phyloP scores from a whole-genome alignment of 2,888 invertebrate genomes.

The Mallateleia sp. region DNA sequence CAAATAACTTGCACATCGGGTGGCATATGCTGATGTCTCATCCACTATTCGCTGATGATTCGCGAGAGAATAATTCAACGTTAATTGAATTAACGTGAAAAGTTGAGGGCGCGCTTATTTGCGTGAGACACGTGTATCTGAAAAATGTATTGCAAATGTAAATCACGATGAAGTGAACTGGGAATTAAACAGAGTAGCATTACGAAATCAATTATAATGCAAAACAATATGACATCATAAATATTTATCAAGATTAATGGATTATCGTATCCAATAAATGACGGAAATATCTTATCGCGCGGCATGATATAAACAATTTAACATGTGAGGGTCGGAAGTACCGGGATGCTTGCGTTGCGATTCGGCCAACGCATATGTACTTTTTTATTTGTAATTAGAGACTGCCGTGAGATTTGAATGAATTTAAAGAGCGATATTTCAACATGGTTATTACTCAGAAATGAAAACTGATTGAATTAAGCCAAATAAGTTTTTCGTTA shows the following conservation, averaged over 20 bases:
- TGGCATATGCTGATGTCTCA: constrained; percentile 47
- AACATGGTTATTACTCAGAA: background rate
- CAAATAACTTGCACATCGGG: no score
- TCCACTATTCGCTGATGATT: constrained; percentile 52
- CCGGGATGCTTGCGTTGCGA: background rate
- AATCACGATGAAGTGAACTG: constrained; percentile 58
- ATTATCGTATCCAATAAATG: constrained; percentile 68
- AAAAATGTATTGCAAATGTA: constrained; percentile 63
- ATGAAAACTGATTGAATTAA: no score
- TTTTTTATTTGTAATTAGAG: background rate
- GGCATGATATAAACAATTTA: constrained; percentile 55
- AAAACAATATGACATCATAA: constrained; percentile 71
- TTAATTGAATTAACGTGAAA: constrained; percentile 66
- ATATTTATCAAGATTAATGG: constrained; percentile 73
- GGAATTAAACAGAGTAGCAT: constrained; percentile 63
- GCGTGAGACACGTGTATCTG: constrained; percentile 34
- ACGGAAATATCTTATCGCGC: constrained; percentile 65
- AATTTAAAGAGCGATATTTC: background rate
- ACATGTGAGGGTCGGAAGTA: background rate
- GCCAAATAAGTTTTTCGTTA: no score
- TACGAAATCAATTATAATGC: constrained; percentile 74
- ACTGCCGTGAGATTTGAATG: background rate
- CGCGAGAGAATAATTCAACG: constrained; percentile 66
- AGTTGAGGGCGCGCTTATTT: constrained; percentile 50
- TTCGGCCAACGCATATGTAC: background rate